Conservation (phyloP, 2,113 vertebrate genomes). For the Panthera leo region DNA sequence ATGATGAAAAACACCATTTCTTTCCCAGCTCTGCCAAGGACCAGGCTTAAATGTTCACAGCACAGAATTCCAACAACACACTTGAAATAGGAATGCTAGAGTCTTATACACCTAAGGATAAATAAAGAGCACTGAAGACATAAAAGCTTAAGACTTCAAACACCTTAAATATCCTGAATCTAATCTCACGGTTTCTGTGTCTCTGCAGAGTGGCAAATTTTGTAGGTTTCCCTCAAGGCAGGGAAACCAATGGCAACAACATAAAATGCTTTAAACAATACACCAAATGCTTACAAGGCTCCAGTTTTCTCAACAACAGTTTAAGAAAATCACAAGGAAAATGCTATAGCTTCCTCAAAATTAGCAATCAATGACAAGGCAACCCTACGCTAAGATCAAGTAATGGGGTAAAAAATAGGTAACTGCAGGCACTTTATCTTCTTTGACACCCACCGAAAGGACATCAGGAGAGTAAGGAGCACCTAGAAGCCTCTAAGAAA, state of each 20-base stretch:
- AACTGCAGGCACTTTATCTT: background rate
- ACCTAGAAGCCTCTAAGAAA: background rate
- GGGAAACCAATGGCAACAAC: background rate
- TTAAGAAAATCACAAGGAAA: background rate
- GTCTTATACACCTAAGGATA: background rate
- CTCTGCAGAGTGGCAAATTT: background rate
- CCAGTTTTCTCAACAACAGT: background rate
- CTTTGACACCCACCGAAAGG: background rate
- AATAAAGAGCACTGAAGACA: background rate
- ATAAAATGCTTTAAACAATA: background rate
- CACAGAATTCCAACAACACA: background rate
- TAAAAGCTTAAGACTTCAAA: background rate
- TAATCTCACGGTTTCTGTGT: background rate
- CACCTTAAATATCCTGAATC: background rate
- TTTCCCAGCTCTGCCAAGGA: background rate
- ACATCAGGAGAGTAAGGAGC: background rate
- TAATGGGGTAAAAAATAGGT: background rate
- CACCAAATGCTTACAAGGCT: background rate
- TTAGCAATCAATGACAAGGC: background rate
- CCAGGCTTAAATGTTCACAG: background rate
- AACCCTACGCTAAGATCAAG: background rate
- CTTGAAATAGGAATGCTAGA: background rate
- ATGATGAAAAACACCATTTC: background rate
- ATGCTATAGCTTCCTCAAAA: background rate
- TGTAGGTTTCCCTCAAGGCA: background rate